Percentiles rank a stretch among this genome's conserved stretches.
phyloP scores from a whole-genome alignment of 2,888 invertebrate species.

The Odontothrips loti region DNA sequence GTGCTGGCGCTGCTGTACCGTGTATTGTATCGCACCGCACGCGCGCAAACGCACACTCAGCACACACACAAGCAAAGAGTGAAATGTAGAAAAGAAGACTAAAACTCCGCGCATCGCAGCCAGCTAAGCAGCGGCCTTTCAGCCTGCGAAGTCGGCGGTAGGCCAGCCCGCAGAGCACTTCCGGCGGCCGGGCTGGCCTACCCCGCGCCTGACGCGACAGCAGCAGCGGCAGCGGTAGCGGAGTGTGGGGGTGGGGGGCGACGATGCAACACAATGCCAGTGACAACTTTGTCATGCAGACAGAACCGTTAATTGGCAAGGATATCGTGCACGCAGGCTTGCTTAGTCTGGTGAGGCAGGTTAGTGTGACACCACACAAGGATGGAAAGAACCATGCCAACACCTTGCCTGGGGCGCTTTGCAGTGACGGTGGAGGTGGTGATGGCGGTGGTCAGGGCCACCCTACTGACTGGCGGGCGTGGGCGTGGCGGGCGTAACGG shows the following conservation, averaged over 20 bases:
- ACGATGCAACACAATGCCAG: too few relatives aligned
- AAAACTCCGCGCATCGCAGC: background rate
- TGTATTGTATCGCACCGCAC: too few relatives aligned
- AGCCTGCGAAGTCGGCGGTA: background rate
- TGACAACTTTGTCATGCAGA: too few relatives aligned
- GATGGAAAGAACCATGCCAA: too few relatives aligned
- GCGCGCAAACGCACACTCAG: background rate
- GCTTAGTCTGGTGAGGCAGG: too few relatives aligned
- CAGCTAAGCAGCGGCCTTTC: background rate
- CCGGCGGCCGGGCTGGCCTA: background rate
- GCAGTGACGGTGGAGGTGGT: background rate
- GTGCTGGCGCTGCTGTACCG: too few relatives aligned
- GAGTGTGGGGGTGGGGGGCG: too few relatives aligned
- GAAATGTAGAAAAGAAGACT: background rate
- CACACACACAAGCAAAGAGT: background rate
- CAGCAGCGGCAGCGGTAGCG: too few relatives aligned
- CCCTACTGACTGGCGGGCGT: background rate
- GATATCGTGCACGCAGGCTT: too few relatives aligned
- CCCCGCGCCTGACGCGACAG: background rate
- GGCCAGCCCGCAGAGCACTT: background rate
- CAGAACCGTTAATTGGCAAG: too few relatives aligned
- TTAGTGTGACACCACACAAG: too few relatives aligned
- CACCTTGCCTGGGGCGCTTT: background rate
- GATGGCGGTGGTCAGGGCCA: background rate
- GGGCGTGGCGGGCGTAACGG: background rate